Base-by-base conservation (phyloP, 2,888 invertebrate genomes). In the Lymantria monacha region DNA sequence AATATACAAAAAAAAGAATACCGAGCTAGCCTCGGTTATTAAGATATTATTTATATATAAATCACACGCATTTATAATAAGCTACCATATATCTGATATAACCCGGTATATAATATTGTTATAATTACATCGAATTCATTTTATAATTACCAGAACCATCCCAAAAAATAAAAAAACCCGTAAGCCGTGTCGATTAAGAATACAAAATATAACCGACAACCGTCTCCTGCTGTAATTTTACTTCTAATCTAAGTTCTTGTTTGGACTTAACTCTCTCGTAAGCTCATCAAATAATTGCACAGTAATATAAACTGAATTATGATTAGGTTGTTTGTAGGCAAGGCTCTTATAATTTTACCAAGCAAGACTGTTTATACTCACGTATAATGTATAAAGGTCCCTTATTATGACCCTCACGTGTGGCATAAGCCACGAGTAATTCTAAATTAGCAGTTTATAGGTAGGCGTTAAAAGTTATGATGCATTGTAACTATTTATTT, bases 291-390 rank as follows among this genome's bases (percentile, higher is more conserved):
- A 33, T 10, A 33, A 10, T 33, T 33, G 10, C 10, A 33, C 33
- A 33, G 10, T 33, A 10, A 33, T 9, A 33, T 33, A 66, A 68
- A 76, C 81, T 81, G 79, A 79, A 81, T 83, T 82, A 79, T 76
- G 72, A 77, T 70, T 72, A 73, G 64, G 65, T 63, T 61, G 61
- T 72, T 74, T 51, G 53, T 50, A 45, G 52, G 51, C 52, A 65
- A 59, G 70, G 74, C 80, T 79, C 80, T 83, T 74, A 81, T 83
- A 84, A 74, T 84, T 79, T 83, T 77, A 78, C 61, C 72, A 71
- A 68, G 61, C 69, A 59, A 76, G 73, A 72, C 70, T 74, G 77
- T 74, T 79, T 75, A 74, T 65, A 72, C 69, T 61, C 59, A 77
- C 78, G 79, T 81, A 80, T 79, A 77, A 81, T 79, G 75, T 81